Conservation (phyloP, 2,888 invertebrate species). For the Eumacrocentrus americanus region DNA sequence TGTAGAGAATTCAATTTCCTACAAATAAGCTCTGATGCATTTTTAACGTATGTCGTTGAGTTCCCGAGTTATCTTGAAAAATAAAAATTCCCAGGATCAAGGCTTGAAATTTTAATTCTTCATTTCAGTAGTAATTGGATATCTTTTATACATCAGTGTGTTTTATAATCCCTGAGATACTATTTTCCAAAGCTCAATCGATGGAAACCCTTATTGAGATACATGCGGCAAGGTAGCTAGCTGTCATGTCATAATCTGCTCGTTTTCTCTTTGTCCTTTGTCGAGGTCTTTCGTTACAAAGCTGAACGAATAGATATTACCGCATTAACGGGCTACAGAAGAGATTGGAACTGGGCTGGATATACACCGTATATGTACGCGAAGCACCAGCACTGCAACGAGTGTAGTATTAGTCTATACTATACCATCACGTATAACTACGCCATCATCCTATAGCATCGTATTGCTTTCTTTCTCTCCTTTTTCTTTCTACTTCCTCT, state of each 20-base stretch:
- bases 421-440: not conserved
- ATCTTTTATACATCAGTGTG: too few species aligned
- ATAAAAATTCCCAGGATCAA: too few species aligned
- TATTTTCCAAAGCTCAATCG: not conserved
- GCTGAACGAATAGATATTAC: not conserved
- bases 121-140: too few species aligned
- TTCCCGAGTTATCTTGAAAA: too few species aligned
- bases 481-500: not conserved
- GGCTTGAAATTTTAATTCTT: too few species aligned
- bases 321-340: not conserved
- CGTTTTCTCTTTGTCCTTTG: conserved; percentile 5
- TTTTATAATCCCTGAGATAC: too few species aligned
- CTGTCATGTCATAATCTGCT: conserved; percentile 2
- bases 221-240: too few species aligned
- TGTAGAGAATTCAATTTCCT: too few species aligned
- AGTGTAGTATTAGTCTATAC: not conserved
- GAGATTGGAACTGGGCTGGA: not conserved
- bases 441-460: not conserved
- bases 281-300: not conserved
- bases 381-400: not conserved
- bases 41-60: too few species aligned
- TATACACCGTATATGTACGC: not conserved
- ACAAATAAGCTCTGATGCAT: too few species aligned
- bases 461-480: not conserved
- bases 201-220: not conserved